Evolutionary conservation across 2,113 vertebrate genomes (phyloP).

Genomic region (Pollachius pollachius): DNA sequence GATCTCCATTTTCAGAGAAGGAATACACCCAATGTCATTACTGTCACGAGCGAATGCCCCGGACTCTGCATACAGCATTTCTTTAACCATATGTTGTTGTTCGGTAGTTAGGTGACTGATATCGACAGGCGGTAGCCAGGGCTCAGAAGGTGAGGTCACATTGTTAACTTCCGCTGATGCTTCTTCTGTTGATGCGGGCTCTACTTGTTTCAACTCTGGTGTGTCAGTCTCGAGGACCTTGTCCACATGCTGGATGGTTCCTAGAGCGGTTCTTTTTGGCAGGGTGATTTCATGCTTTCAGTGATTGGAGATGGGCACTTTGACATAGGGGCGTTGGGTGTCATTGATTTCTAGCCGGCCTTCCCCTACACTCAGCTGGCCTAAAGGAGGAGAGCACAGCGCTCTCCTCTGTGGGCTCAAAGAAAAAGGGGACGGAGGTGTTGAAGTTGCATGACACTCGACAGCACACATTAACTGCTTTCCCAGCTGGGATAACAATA

Average conservation of each 20-base stretch:
- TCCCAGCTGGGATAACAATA: slow-evolving; percentile 12
- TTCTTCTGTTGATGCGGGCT: no score
- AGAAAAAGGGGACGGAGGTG: neutral
- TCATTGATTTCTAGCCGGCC: slow-evolving; percentile 10
- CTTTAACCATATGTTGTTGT: neutral
- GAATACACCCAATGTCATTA: neutral
- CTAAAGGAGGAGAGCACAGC: neutral
- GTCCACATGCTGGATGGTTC: neutral
- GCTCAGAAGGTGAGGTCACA: slow-evolving; percentile 16
- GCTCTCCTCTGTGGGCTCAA: neutral
- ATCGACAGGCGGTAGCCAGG: no score
- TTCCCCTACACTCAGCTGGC: slow-evolving; percentile 16
- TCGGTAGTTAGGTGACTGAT: slow-evolving; percentile 12
- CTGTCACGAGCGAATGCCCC: neutral
- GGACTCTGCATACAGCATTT: neutral
- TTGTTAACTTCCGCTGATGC: no score
- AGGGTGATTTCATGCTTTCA: slow-evolving; percentile 11
- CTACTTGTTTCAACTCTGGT: no score
- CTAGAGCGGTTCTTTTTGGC: neutral
- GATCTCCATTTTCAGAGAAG: neutral
- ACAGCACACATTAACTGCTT: slow-evolving; percentile 6
- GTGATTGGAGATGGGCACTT: neutral
- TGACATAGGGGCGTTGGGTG: neutral
- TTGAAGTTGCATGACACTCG: neutral
- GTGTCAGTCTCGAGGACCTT: no score